Percentiles rank a stretch among this genome's conserved stretches.
Evolutionary conservation across 2,888 invertebrate genomes (phyloP).

Genomic region (Uloborus plumipes): DNA sequence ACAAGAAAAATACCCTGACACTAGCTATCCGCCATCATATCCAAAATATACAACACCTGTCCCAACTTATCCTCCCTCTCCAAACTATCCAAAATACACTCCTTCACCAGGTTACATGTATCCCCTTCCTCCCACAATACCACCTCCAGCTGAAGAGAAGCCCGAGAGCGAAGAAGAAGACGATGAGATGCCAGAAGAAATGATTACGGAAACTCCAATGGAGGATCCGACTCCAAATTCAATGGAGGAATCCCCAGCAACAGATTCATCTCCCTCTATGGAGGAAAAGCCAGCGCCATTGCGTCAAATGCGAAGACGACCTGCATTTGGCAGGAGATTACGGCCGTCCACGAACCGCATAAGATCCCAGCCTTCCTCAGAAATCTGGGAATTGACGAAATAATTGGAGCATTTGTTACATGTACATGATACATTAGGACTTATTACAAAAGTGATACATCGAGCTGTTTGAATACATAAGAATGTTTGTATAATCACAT

Average conservation of each 20-base stretch:
- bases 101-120: conserved; percentile 47
- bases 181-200: conserved; percentile 2
- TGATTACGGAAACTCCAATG: conserved; percentile 19
- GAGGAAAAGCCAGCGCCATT: not conserved
- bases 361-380: not conserved
- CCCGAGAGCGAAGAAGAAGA: conserved; percentile 3
- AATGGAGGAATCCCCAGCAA: conserved; percentile 5
- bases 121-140: conserved; percentile 33
- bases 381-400: conserved; percentile 40
- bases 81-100: conserved; percentile 35
- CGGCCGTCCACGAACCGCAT: conserved; percentile 12
- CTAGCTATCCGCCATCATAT: conserved; percentile 17
- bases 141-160: conserved; percentile 6
- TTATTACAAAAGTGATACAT: no score
- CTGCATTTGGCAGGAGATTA: conserved; percentile 41
- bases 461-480: no score
- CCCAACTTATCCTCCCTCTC: conserved; percentile 24
- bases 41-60: conserved; percentile 1
- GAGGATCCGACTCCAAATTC: conserved; percentile 17
- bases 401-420: not conserved
- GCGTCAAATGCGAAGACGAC: conserved; percentile 17
- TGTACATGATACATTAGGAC: no score
- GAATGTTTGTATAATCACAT: no score
- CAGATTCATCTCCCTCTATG: no score
- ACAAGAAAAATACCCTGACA: conserved; percentile 16